phyloP scores from a whole-genome alignment of 2,113 vertebrate genomes.

The Heterocephalus glaber region DNA sequence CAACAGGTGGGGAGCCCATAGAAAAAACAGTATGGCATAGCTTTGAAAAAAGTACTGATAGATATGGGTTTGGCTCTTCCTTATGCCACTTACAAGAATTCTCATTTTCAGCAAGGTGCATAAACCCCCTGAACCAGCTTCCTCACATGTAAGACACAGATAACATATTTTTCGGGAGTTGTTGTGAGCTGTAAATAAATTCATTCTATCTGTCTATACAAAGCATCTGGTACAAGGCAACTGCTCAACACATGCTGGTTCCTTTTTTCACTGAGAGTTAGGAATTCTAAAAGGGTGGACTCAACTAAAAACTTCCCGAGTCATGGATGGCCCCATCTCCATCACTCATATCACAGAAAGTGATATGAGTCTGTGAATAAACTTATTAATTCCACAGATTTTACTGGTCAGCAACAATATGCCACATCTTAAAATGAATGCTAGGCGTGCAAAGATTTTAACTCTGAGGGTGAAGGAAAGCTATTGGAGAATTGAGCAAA shows the following conservation, averaged over 20 bases:
- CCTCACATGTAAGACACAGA: background rate
- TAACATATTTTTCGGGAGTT: background rate
- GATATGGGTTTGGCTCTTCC: background rate
- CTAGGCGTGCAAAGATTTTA: background rate
- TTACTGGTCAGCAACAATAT: background rate
- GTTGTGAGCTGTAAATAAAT: background rate
- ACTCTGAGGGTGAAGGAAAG: background rate
- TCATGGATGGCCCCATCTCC: background rate
- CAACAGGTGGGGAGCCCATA: background rate
- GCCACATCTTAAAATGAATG: background rate
- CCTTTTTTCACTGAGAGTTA: background rate
- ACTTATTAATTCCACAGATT: background rate
- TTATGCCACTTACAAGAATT: background rate
- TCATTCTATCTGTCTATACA: background rate
- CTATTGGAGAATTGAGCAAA: background rate
- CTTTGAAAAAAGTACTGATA: background rate
- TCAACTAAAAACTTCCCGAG: background rate
- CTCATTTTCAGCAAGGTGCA: background rate
- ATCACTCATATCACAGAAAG: conserved; percentile 16
- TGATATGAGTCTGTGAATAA: background rate
- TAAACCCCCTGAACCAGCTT: background rate
- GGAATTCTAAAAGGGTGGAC: background rate
- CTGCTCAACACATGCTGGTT: background rate
- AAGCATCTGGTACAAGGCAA: conserved; percentile 8
- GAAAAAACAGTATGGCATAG: background rate